A percentile compares a stretch with the other conserved stretches of the same genome.
These are phyloP conservation scores for Tyrophagus putrescentiae DNA, from an alignment of 1,140 invertebrate species.

Conservation along the genomic window DNA sequence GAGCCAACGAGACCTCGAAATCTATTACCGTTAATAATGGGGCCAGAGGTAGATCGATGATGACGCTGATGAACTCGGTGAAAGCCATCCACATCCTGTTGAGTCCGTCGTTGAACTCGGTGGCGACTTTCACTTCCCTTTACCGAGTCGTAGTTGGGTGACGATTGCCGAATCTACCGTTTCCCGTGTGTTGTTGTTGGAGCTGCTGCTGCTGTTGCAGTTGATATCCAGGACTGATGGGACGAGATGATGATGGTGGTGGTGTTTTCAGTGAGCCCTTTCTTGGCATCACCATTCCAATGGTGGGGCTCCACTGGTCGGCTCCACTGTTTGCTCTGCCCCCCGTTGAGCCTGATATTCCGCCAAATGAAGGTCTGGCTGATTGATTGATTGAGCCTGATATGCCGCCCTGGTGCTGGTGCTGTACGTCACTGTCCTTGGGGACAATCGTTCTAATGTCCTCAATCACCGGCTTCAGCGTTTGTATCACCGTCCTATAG, in stretches of 20 bases:
- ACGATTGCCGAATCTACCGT: background rate
- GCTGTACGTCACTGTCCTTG: constrained; percentile 6
- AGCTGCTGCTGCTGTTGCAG: too few relatives aligned
- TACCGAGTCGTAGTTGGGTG: background rate
- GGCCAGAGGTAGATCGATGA: too few relatives aligned
- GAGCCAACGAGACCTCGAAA: too few relatives aligned
- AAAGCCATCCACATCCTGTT: background rate
- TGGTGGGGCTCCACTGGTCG: background rate
- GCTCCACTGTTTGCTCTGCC: background rate
- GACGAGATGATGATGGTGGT: background rate
- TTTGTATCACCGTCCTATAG: background rate
- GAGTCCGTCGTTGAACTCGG: background rate
- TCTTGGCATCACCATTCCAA: background rate
- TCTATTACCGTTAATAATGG: too few relatives aligned
- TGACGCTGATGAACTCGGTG: background rate
- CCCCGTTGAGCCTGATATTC: background rate
- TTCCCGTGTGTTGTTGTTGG: background rate
- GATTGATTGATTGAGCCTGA: too few relatives aligned
- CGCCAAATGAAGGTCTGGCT: background rate
- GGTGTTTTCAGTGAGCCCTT: background rate
- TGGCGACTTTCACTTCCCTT: background rate
- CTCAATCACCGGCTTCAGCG: constrained; percentile 2
- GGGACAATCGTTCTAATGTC: constrained; percentile 7
- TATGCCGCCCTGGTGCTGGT: constrained; percentile 11
- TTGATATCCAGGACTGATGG: background rate